Percentiles rank a stretch among this genome's conserved stretches.
phyloP scores from a whole-genome alignment of 2,113 vertebrate species.

The Poeciliopsis retropinna region DNA sequence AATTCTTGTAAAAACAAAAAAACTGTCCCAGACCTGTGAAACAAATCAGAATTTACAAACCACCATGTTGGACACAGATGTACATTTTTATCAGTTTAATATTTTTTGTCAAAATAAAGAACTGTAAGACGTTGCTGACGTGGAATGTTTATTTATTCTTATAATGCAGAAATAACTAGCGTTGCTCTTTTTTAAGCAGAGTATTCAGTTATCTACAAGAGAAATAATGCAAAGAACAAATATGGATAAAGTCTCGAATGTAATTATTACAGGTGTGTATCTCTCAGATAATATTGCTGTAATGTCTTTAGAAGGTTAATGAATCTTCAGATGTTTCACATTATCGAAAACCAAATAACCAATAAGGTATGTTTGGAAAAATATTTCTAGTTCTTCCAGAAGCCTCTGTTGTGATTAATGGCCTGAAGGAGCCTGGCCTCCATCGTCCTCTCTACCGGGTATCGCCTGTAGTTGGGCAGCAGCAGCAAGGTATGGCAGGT shows the following conservation, averaged over 20 bases:
- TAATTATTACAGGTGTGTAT: not conserved
- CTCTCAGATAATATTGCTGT: not conserved
- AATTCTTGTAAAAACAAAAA: not conserved
- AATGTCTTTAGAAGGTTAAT: not conserved
- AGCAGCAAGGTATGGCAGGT: constrained; percentile 74
- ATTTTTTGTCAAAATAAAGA: not conserved
- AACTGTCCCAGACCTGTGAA: not conserved
- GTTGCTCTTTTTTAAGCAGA: no score
- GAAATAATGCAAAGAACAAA: not conserved
- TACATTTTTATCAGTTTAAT: not conserved
- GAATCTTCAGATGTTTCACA: not conserved
- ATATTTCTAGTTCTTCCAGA: constrained; percentile 52
- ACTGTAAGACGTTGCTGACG: not conserved
- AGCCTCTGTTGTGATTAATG: constrained; percentile 78
- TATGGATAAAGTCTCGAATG: not conserved
- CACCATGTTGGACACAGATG: not conserved
- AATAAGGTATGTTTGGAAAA: not conserved
- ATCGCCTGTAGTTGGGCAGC: constrained; percentile 77
- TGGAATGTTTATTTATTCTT: not conserved
- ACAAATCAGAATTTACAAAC: no score
- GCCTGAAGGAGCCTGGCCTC: constrained; percentile 73
- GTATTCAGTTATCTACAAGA: not conserved
- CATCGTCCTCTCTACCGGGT: constrained; percentile 72
- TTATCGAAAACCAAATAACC: not conserved
- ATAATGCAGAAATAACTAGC: no score